Evolutionary conservation across 2,888 invertebrate genomes (phyloP).

Genomic region (Protula sp.): DNA sequence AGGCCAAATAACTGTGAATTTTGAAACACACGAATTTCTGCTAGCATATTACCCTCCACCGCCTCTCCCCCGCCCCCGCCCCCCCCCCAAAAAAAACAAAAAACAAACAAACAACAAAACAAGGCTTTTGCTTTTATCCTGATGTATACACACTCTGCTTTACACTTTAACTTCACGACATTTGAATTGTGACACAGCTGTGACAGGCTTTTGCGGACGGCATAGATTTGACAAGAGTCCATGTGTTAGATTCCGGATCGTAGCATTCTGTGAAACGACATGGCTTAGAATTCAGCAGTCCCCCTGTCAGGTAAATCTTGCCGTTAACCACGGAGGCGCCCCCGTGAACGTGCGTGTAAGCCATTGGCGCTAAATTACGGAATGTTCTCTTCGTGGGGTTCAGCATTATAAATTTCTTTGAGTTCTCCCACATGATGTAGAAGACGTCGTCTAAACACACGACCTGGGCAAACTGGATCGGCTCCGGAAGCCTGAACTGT

Average conservation of each 20-base stretch:
- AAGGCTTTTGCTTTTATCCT: no score
- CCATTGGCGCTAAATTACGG: constrained; percentile 38
- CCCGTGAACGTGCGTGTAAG: constrained; percentile 37
- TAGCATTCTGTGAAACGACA: constrained; percentile 43
- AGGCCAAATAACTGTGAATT: no score
- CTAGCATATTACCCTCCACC: no score
- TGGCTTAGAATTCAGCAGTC: constrained; percentile 37
- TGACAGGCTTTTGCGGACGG: constrained; percentile 39
- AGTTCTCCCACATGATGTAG: constrained; percentile 52
- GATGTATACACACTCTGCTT: no score
- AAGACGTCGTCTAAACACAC: constrained; percentile 43
- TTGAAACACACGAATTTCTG: no score
- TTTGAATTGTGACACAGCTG: constrained; percentile 46
- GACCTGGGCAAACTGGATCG: constrained; percentile 44
- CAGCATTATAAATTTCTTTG: constrained; percentile 44
- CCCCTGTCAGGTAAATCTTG: constrained; percentile 47
- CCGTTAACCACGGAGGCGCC: constrained; percentile 39
- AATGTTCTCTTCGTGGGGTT: constrained; percentile 47
- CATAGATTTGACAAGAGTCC: constrained; percentile 41
- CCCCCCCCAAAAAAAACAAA: no score
- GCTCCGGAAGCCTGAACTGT: constrained; percentile 47
- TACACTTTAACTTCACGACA: no score
- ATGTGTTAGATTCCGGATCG: constrained; percentile 40
- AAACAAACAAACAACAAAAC: no score
- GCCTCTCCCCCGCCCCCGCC: no score